Percentiles rank a stretch among this genome's conserved stretches.
phyloP scores from a whole-genome alignment of 1,140 invertebrate species.

The Andricus grossulariae region DNA sequence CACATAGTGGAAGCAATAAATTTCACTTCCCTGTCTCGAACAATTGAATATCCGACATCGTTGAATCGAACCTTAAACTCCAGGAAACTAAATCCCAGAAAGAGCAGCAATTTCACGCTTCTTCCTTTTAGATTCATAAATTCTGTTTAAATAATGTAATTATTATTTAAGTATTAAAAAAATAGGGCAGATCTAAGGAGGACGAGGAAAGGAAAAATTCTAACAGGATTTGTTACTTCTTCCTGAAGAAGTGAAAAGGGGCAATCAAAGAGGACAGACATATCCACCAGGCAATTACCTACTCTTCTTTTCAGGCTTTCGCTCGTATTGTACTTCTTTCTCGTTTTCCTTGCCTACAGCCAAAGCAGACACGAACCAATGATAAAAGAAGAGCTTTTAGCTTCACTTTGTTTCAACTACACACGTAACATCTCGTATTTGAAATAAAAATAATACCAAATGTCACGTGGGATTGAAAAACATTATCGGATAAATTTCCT shows the following conservation, averaged over 20 bases:
- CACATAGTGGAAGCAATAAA: conserved; percentile 3
- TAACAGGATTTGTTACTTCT: background rate
- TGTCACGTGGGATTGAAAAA: background rate
- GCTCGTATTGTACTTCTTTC: conserved; percentile 12
- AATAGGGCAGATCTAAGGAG: background rate
- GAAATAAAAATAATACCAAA: background rate
- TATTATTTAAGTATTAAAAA: background rate
- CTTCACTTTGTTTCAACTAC: background rate
- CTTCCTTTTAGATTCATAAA: background rate
- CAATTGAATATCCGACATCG: background rate
- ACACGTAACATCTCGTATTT: background rate
- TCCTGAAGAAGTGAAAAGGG: background rate
- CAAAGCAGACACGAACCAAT: conserved; percentile 21
- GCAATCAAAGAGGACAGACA: background rate
- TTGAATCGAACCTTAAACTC: background rate
- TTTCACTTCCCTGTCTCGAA: conserved; percentile 7
- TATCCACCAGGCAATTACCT: conserved; percentile 26
- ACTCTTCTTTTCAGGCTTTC: conserved; percentile 14
- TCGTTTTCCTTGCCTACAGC: background rate
- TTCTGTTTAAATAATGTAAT: background rate
- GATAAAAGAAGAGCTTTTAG: conserved; percentile 12
- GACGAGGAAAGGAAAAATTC: background rate
- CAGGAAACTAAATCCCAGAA: background rate
- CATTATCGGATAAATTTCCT: background rate
- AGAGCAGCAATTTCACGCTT: background rate